A percentile compares a stretch with the other conserved stretches of the same genome.
Evolutionary conservation across 2,797 vertebrate species (phyloP).

Genomic region (Arnoldichthys spilopterus): DNA sequence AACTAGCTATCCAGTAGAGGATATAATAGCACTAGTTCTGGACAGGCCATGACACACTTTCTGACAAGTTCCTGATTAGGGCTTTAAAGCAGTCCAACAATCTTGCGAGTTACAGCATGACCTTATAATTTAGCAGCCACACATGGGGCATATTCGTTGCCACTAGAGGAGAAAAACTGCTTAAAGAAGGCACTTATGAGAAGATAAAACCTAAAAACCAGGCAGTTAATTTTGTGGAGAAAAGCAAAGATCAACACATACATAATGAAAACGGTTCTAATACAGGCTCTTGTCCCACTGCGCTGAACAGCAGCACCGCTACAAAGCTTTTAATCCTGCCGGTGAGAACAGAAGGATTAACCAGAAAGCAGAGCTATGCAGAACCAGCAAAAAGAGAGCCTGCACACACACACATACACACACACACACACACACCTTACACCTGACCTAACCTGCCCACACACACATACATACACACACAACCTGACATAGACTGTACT

Average conservation of each 20-base stretch:
- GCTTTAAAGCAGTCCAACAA: constrained; percentile 58
- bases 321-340: constrained; percentile 82
- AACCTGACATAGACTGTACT: neutral
- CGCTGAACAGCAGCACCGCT: constrained; percentile 69
- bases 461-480: constrained; percentile 16
- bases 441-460: constrained; percentile 48
- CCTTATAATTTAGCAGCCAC: constrained; percentile 61
- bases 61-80: constrained; percentile 33
- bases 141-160: constrained; percentile 63
- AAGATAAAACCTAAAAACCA: constrained; percentile 47
- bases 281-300: constrained; percentile 70
- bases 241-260: constrained; percentile 66
- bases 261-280: constrained; percentile 67
- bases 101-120: constrained; percentile 69
- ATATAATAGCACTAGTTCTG: constrained; percentile 10
- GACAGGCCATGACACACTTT: constrained; percentile 30
- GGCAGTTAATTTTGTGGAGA: constrained; percentile 44
- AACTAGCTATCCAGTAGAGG: neutral
- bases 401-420: constrained; percentile 55
- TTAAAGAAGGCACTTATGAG: constrained; percentile 40
- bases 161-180: constrained; percentile 42
- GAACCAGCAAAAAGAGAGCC: constrained; percentile 70
- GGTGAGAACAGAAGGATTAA: constrained; percentile 75
- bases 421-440: constrained; percentile 59
- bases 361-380: constrained; percentile 68